A percentile compares a stretch with the other conserved stretches of the same genome.
Conservation (phyloP, 2,797 vertebrate genomes). For the Enteromius anoplus region DNA sequence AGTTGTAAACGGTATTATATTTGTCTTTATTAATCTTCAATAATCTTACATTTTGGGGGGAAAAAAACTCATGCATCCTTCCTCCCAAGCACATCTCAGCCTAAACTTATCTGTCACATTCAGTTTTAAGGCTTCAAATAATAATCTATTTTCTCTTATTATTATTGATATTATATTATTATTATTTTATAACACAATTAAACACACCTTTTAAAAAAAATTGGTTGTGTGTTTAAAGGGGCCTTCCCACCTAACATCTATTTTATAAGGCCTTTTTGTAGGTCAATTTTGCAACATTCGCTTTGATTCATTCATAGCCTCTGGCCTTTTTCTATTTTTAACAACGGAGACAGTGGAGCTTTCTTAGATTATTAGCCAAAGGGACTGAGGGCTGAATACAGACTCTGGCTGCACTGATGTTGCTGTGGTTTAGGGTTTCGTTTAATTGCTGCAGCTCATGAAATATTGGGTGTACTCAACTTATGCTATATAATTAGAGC, state of each 20-base stretch:
- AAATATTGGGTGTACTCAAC: slow-evolving; percentile 29
- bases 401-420: slow-evolving; percentile 18
- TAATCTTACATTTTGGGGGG: too few relatives aligned
- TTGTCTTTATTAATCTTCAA: neutral
- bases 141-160: neutral
- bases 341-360: slow-evolving; percentile 20
- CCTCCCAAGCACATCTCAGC: neutral
- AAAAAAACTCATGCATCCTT: neutral
- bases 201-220: neutral
- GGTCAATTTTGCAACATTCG: neutral
- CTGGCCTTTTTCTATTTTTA: slow-evolving; percentile 41
- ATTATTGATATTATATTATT: too few relatives aligned
- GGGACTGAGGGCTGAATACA: slow-evolving; percentile 24
- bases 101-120: neutral
- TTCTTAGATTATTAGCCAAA: slow-evolving; percentile 31
- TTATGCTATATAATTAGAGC: neutral
- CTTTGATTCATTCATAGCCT: slow-evolving; percentile 17
- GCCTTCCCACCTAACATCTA: neutral
- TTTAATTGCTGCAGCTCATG: slow-evolving; percentile 30
- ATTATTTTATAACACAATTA: too few relatives aligned
- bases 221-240: neutral
- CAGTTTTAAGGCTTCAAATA: neutral
- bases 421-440: slow-evolving; percentile 45
- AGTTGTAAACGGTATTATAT: neutral
- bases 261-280: slow-evolving; percentile 15